Percentiles rank a stretch among this genome's conserved stretches.
Evolutionary conservation across 2,888 invertebrate genomes (phyloP).

Genomic region (Corbicula japonica): DNA sequence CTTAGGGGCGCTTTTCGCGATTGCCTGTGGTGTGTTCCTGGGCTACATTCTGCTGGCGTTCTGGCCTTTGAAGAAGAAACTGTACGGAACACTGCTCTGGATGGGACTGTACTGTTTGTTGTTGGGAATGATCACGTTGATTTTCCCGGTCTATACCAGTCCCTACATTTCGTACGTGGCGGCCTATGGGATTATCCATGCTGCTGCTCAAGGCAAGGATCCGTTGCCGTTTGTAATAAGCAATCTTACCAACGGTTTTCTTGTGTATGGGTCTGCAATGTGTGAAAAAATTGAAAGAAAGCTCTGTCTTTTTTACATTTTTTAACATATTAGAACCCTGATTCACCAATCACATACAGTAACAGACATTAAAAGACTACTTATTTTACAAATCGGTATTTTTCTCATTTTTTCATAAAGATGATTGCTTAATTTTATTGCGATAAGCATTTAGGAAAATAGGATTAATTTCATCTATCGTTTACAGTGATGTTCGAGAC

Average conservation of each 20-base stretch:
- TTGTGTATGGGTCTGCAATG: too few species aligned
- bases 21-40: conserved; percentile 47
- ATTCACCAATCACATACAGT: too few species aligned
- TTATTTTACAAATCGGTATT: too few species aligned
- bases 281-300: too few species aligned
- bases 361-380: too few species aligned
- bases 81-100: conserved; percentile 53
- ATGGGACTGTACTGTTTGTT: conserved; percentile 47
- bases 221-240: too few species aligned
- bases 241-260: too few species aligned
- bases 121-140: conserved; percentile 54
- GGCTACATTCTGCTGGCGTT: conserved; percentile 61
- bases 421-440: too few species aligned
- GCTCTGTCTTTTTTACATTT: too few species aligned
- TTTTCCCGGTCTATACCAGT: conserved; percentile 42
- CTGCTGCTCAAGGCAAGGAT: conserved; percentile 36
- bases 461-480: not conserved
- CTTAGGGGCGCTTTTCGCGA: conserved; percentile 47
- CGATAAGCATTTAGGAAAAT: too few species aligned
- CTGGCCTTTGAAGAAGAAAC: conserved; percentile 63
- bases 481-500: conserved; percentile 62
- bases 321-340: too few species aligned
- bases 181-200: conserved; percentile 37
- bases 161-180: conserved; percentile 49
- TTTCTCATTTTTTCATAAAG: too few species aligned